Percentiles rank a stretch among this genome's conserved stretches.
These are phyloP conservation scores for Corvus cornix DNA, from an alignment of 2,113 vertebrate species.

Conservation along the genomic window DNA sequence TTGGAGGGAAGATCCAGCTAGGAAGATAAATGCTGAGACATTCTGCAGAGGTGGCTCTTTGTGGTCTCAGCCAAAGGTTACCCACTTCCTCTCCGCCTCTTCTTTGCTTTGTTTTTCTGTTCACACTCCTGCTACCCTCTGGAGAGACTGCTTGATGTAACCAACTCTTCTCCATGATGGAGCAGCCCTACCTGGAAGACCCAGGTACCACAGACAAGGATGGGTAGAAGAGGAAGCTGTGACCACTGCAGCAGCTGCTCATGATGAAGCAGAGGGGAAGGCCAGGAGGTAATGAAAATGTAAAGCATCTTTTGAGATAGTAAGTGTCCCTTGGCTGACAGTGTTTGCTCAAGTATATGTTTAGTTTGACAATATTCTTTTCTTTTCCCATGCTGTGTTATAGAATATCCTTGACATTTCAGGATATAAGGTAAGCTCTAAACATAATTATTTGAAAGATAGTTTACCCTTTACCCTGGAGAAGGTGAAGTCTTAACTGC, in stretches of 20 bases:
- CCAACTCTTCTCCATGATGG: not conserved
- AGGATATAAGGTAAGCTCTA: not conserved
- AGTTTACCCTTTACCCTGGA: not conserved
- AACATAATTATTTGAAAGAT: not conserved
- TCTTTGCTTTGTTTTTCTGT: not conserved
- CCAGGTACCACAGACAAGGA: rapidly evolving
- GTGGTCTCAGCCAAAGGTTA: not conserved
- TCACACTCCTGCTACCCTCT: not conserved
- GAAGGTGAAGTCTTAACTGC: not conserved
- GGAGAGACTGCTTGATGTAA: not conserved
- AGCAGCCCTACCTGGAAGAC: not conserved
- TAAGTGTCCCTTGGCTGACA: not conserved
- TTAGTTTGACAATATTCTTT: not conserved
- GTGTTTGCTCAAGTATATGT: not conserved
- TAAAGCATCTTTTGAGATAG: not conserved
- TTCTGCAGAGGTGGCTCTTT: not conserved
- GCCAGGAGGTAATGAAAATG: not conserved
- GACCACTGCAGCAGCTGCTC: not conserved
- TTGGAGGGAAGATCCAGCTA: not conserved
- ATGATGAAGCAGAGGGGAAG: not conserved
- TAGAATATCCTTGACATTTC: not conserved
- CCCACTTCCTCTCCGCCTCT: not conserved
- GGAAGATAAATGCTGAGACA: not conserved
- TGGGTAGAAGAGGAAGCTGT: not conserved
- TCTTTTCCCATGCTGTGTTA: not conserved